A percentile compares a stretch with the other conserved stretches of the same genome.
Evolutionary conservation across 1,140 invertebrate genomes (phyloP).

Genomic region (Drosophila pectinifera): DNA sequence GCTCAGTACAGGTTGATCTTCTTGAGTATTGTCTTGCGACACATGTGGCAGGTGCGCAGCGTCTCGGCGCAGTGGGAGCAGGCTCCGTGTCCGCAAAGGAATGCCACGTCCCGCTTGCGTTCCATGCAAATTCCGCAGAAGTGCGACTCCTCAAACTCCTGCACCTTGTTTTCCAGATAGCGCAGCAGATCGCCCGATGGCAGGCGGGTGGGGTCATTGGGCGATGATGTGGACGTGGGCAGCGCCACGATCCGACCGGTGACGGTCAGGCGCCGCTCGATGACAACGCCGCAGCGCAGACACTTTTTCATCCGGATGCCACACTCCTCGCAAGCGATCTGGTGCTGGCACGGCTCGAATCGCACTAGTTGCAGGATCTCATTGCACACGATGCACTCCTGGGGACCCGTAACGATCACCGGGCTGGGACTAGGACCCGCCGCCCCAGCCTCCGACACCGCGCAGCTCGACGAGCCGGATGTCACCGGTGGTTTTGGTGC

Average conservation of each 20-base stretch:
- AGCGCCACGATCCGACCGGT: conserved; percentile 56
- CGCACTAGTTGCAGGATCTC: conserved; percentile 88
- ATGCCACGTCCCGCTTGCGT: conserved; percentile 92
- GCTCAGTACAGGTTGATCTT: conserved; percentile 93
- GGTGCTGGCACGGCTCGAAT: conserved; percentile 90
- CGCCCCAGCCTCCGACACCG: conserved; percentile 48
- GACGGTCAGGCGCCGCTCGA: conserved; percentile 86
- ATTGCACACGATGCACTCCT: conserved; percentile 91
- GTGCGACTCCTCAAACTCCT: conserved; percentile 94
- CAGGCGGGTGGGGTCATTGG: conserved; percentile 85
- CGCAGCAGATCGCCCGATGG: conserved; percentile 88
- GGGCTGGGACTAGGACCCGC: conserved; percentile 27
- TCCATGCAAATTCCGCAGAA: conserved; percentile 93
- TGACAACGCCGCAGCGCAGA: conserved; percentile 88
- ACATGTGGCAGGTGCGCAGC: conserved; percentile 95
- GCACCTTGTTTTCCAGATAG: conserved; percentile 93
- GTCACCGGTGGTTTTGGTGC: conserved; percentile 72
- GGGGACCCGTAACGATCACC: conserved; percentile 73
- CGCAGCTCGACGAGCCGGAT: conserved; percentile 19
- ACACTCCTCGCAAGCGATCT: conserved; percentile 91
- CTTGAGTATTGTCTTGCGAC: conserved; percentile 93
- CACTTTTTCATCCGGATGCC: conserved; percentile 93
- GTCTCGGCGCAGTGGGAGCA: conserved; percentile 93
- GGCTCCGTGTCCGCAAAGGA: conserved; percentile 95
- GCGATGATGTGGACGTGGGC: conserved; percentile 65